A percentile compares a stretch with the other conserved stretches of the same genome.
These are phyloP conservation scores for Nymphicus hollandicus DNA, from an alignment of 2,113 vertebrate genomes.

Conservation along the genomic window DNA sequence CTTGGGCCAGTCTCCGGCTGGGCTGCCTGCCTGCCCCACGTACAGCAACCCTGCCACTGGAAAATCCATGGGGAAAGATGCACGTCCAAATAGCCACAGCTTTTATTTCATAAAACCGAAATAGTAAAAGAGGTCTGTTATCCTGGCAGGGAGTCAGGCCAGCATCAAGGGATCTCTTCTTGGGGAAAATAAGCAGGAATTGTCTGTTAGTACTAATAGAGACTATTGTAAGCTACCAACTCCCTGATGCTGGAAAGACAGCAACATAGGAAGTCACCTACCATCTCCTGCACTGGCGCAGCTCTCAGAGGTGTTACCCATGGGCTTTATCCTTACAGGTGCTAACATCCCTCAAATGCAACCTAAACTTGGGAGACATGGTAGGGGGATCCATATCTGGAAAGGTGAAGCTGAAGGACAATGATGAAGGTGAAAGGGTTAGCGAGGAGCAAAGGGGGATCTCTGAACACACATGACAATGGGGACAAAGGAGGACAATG, in stretches of 20 bases:
- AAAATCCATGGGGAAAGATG: background rate
- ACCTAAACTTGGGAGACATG: background rate
- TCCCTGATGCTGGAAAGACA: background rate
- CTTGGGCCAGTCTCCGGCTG: background rate
- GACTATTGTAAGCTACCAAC: background rate
- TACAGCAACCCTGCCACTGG: background rate
- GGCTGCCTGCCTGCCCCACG: background rate
- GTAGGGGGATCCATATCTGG: background rate
- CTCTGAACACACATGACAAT: background rate
- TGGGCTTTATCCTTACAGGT: background rate
- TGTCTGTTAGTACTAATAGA: background rate
- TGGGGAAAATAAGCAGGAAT: background rate
- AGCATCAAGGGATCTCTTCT: background rate
- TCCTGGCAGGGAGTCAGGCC: background rate
- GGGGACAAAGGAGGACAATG: background rate
- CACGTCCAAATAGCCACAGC: background rate
- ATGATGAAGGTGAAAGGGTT: fast-evolving
- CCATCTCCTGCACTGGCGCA: background rate
- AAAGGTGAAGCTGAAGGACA: background rate
- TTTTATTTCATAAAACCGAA: background rate
- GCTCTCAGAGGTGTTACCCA: background rate
- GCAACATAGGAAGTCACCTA: background rate
- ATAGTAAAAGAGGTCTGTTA: background rate
- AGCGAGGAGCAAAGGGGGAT: background rate
- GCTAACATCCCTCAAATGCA: background rate